Base-by-base conservation (phyloP, 2,797 vertebrate genomes). In the Eospalax fontanierii region DNA sequence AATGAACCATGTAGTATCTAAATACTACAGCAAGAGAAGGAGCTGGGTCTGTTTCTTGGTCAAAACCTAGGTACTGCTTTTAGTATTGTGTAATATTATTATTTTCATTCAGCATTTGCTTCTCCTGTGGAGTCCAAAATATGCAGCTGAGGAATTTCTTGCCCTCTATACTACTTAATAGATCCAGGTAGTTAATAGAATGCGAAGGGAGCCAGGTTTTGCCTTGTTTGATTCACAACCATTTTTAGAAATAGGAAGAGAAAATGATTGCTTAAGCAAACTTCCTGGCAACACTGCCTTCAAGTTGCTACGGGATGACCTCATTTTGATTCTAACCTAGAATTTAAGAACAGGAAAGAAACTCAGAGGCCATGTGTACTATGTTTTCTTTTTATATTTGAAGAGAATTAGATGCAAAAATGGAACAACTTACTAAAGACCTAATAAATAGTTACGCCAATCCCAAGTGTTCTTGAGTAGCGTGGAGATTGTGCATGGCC, bases 191-290 rank as follows among this genome's bases (percentile, higher is more conserved):
- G 40, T 50, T 96, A 88, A 79, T 28, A 91, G 40, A 95, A 95
- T 78, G 61, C 66, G 65, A 92, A 94, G 33, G 63, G 81, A 96
- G 15, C 22, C 76, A 87, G 4, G 16, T 46, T 94, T 89, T 81
- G 46, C 46, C 43, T 93, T 85, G 75, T 90, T 92, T 93, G 84
- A 94, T 61, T 93, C 30, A 85, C 18, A 89, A 63, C 15, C 71
- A 82, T 71, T 97, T 97, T 95, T 89, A 97, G 93, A 93, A 96
- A 89, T 85, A 46, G 14, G 30, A n/a, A 63, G 22, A 28, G 35
- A 15, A 91, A 96, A 85, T 82, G 83, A 96, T 93, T 95, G 74
- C 87, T 87, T 92, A 92, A 94, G 92, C 68, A 94, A 96, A 95
- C 4, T 95, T 43, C 54, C 71, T 87, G 35, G 46, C 6, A 87